phyloP scores from a whole-genome alignment of 2,797 vertebrate species.

The Morus bassanus region DNA sequence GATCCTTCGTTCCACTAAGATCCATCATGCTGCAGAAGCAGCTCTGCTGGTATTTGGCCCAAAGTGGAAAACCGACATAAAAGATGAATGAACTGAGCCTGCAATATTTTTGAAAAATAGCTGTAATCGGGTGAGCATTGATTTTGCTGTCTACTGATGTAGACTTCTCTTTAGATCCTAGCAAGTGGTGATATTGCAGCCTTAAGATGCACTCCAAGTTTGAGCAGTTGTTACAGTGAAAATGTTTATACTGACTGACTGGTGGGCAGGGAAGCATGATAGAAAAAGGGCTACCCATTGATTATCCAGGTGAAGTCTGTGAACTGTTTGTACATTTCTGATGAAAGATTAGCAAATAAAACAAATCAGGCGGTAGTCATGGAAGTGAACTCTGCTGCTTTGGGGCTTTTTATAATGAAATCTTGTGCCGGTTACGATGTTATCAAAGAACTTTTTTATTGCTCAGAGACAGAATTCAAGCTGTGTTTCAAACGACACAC shows the following conservation, averaged over 20 bases:
- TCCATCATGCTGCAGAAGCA: not conserved
- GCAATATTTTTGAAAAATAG: not conserved
- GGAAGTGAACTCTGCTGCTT: not conserved
- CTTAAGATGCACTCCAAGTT: not conserved
- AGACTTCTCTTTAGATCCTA: not conserved
- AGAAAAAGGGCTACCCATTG: not conserved
- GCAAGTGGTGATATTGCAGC: not conserved
- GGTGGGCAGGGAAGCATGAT: not conserved
- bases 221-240: not conserved
- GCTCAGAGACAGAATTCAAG: not conserved
- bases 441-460: not conserved
- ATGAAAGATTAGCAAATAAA: constrained; percentile 15
- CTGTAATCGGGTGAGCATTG: not conserved
- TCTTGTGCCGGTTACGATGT: not conserved
- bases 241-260: not conserved
- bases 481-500: not conserved
- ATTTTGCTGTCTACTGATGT: not conserved
- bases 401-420: not conserved
- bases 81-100: not conserved
- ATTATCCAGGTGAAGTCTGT: not conserved
- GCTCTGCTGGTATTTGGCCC: not conserved
- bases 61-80: not conserved
- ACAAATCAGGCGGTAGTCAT: not conserved
- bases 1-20: not conserved
- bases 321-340: not conserved